Evolutionary conservation across 2,797 vertebrate species (phyloP).

Genomic region (Sebastes matsubarae): DNA sequence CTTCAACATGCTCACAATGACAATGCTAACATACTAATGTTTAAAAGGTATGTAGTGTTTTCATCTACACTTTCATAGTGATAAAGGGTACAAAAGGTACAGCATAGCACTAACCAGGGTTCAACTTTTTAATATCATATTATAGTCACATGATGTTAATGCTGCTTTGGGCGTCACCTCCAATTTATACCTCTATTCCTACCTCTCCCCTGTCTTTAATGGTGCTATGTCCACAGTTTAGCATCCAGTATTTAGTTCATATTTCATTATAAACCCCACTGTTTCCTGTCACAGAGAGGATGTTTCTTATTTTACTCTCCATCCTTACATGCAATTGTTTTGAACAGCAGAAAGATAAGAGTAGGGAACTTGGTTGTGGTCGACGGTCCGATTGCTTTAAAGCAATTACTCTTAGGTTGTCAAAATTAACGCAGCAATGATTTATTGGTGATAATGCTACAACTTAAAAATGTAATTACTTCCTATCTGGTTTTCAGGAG

Average conservation of each 20-base stretch:
- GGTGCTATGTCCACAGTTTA: not conserved
- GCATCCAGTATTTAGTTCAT: not conserved
- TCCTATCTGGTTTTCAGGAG: not conserved
- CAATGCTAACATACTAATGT: not conserved
- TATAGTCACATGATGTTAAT: not conserved
- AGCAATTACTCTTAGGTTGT: not conserved
- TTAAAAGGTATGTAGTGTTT: not conserved
- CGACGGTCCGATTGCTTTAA: not conserved
- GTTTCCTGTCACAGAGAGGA: not conserved
- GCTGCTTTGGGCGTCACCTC: not conserved
- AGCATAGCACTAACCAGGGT: not conserved
- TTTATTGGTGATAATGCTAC: not conserved
- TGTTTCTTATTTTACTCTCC: not conserved
- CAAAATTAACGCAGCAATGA: not conserved
- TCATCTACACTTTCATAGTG: no score
- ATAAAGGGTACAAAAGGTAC: not conserved
- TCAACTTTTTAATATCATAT: not conserved
- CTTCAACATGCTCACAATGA: not conserved
- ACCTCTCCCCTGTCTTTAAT: not conserved
- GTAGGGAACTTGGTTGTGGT: not conserved
- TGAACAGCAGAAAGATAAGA: not conserved
- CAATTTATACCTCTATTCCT: not conserved
- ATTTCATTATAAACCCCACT: not conserved
- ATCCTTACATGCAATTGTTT: not conserved
- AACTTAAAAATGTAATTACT: conserved; percentile 1